These are phyloP conservation scores for Colaptes auratus DNA, from an alignment of 2,113 vertebrate genomes.

Conservation along the genomic window DNA sequence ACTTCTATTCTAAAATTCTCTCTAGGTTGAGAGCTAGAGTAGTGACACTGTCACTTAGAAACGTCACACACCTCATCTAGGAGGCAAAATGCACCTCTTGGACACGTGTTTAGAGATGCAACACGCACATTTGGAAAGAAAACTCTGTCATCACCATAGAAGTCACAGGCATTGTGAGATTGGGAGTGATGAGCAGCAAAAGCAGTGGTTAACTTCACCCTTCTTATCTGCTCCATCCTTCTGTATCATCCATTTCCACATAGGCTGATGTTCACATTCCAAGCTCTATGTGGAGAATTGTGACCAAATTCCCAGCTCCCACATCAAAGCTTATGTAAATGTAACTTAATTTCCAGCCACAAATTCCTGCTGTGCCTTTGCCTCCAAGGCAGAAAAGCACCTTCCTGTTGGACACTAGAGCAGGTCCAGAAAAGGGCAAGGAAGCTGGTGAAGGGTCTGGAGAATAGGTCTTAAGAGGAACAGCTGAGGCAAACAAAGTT, in stretches of 20 bases:
- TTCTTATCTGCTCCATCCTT: not conserved
- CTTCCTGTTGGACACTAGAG: not conserved
- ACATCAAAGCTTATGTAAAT: not conserved
- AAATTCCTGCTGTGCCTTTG: not conserved
- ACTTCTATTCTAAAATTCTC: not conserved
- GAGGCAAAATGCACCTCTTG: not conserved
- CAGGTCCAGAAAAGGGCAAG: too few relatives aligned
- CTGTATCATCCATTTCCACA: not conserved
- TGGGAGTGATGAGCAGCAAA: not conserved
- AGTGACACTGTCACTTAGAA: not conserved
- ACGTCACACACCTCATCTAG: not conserved
- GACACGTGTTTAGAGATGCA: fast-evolving
- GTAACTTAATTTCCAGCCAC: not conserved
- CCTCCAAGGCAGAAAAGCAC: not conserved
- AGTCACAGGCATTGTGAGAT: not conserved
- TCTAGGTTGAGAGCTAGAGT: not conserved
- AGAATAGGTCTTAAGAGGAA: too few relatives aligned
- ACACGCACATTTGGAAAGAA: not conserved
- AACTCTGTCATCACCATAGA: not conserved
- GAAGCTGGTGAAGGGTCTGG: too few relatives aligned
- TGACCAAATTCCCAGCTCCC: not conserved
- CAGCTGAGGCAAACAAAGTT: too few relatives aligned
- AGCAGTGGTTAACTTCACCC: not conserved
- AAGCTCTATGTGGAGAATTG: not conserved
- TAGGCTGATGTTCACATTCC: not conserved